A percentile compares a stretch with the other conserved stretches of the same genome.
Evolutionary conservation across 2,888 invertebrate genomes (phyloP).

Genomic region (Syrista parreyssii): DNA sequence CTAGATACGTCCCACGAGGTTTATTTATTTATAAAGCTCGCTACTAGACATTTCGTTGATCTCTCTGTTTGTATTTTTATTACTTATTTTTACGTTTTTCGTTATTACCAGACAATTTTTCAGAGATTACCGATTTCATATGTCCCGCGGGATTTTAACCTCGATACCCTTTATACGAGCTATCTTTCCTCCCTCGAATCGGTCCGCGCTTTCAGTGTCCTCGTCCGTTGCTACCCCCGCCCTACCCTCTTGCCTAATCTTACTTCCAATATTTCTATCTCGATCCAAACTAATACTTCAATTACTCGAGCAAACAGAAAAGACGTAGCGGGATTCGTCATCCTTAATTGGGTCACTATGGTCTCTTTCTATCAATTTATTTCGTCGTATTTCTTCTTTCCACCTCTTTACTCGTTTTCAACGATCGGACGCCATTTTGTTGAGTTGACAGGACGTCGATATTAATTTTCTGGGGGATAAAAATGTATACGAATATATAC

Average conservation of each 20-base stretch:
- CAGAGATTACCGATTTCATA: neutral
- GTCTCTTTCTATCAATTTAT: neutral
- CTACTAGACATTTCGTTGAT: neutral
- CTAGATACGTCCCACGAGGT: neutral
- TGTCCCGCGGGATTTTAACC: neutral
- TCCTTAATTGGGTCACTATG: neutral
- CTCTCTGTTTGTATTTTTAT: neutral
- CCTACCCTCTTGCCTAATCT: neutral
- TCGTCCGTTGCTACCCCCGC: neutral
- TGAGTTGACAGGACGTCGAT: neutral
- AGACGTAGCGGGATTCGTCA: neutral
- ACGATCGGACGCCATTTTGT: neutral
- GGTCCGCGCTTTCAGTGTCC: neutral
- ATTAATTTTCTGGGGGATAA: neutral
- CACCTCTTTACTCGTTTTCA: neutral
- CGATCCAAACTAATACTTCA: conserved; percentile 40
- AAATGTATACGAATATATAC: neutral
- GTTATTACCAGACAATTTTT: neutral
- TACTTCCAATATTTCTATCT: conserved; percentile 4
- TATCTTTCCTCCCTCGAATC: neutral
- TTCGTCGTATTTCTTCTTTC: neutral
- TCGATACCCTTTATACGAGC: neutral
- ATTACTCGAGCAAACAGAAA: conserved; percentile 43
- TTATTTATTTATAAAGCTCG: neutral
- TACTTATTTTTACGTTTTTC: neutral